Base-by-base conservation (phyloP, 2,113 vertebrate species). In the Orcinus orca region DNA sequence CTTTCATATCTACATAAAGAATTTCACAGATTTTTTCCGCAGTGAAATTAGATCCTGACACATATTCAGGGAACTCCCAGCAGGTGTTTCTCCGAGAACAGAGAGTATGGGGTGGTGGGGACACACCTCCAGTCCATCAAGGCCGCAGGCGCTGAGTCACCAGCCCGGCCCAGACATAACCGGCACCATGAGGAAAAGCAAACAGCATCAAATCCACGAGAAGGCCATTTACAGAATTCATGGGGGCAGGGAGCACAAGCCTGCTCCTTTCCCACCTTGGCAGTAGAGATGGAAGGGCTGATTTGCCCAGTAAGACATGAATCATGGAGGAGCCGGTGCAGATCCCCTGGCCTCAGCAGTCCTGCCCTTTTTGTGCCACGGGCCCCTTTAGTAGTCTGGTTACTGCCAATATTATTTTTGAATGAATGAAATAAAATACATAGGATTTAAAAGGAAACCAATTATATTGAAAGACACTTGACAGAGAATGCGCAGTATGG, bases 11-110 rank as follows among this genome's bases (percentile, higher is more conserved):
- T 62, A 36, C 50, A 55, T 53, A 21, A n/a, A 44, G 11, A 53
- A 23, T 55, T 25, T 86, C 53, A 38, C 38, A 67, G 71, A 2
- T 25, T 17, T 63, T 84, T 20, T 63, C 29, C 6, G 26, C 13
- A n/a, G 63, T 70, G 38, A 47, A 79, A 91, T 53, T 68, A 68
- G 20, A 79, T 62, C 65, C 55, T 63, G 63, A 87, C 36, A 23
- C 29, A 31, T 26, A 63, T 73, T 81, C 38, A n/a, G 67, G 67
- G 47, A 82, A 88, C 21, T 36, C 18, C 13, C 41, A 92, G 67
- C 31, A 87, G 44, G 31, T 53, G 58, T 70, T 87, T 80, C 41
- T 81, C 74, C 25, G n/a, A 44, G 44, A 92, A 80, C 18, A 71
- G 73, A 88, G 65, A 71, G 53, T 18, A 53, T 50, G 10, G 29